Base-by-base conservation (phyloP, 2,113 vertebrate species). In the Oreocharis arfaki region DNA sequence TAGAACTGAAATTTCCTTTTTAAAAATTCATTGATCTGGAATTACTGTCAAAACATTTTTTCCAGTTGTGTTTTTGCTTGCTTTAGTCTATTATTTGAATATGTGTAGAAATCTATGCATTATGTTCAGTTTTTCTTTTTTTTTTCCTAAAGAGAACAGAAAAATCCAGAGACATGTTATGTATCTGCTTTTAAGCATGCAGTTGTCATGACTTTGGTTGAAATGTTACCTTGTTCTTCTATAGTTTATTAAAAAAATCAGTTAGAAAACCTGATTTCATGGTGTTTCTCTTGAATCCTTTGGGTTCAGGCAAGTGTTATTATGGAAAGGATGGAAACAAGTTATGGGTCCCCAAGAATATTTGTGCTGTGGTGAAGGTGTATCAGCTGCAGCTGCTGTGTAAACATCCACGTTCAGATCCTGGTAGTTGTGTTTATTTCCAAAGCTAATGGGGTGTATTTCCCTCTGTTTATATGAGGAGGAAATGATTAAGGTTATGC, bases 231-330 rank as follows among this genome's bases (percentile, higher is more conserved):
- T 87, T 87, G 93, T 95, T 96, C 95, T 95, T 87, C 95, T 95
- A 42, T 93, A 97, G 95, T 96, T 97, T 96, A 97, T 97, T 97
- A 96, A 97, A 97, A 94, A 94, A 94, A 85, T 18, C 32, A 26
- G 60, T 90, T 92, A 93, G 94, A 93, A 95, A 96, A 96, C 30
- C 56, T 41, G 60, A 92, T 90, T 93, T 70, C 41, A 28, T 50
- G 87, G 74, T 28, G 94, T 79, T 84, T 95, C 53, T 96, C 61
- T 95, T 4, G 35, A 93, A 74, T 97, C 75, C 17, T 85, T 77
- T 71, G 74, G 44, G 46, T 91, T 93, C 69, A 47, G 52, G 69
- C 32, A 44, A 80, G 24, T 10, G n/a, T 64, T 74, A 9, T 5
- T 63, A 82, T 78, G 41, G 27, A 50, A 59, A 50, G 24, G 27